Percentiles rank a stretch among this genome's conserved stretches.
Evolutionary conservation across 2,888 invertebrate species (phyloP).

Genomic region (Brenthis daphne): DNA sequence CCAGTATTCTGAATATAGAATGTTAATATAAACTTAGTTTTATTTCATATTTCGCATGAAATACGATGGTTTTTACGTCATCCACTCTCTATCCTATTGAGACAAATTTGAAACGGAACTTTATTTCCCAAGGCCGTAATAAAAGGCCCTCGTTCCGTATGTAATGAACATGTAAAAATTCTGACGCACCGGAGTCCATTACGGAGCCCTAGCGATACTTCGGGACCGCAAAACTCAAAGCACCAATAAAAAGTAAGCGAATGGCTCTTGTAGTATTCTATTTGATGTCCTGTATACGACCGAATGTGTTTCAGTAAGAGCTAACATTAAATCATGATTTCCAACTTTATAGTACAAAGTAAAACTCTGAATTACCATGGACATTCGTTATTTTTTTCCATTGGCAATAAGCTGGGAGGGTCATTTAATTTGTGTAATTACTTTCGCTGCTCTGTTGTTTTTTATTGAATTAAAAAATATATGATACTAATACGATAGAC

Average conservation of each 20-base stretch:
- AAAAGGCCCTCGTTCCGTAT: conserved; percentile 56
- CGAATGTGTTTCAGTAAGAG: conserved; percentile 20
- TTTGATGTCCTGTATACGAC: conserved; percentile 26
- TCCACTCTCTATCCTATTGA: conserved; percentile 22
- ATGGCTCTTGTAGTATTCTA: conserved; percentile 20
- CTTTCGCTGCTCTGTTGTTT: not conserved
- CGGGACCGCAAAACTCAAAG: conserved; percentile 21
- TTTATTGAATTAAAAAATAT: not conserved
- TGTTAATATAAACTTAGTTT: conserved; percentile 28
- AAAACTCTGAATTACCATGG: conserved; percentile 4
- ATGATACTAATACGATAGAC: too few relatives aligned
- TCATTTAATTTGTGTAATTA: not conserved
- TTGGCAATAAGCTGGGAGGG: not conserved
- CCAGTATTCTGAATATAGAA: conserved; percentile 33
- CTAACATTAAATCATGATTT: conserved; percentile 24
- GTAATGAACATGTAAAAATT: conserved; percentile 60
- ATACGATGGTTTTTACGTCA: conserved; percentile 18
- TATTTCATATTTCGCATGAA: conserved; percentile 26
- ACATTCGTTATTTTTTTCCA: not conserved
- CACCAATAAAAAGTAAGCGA: conserved; percentile 22
- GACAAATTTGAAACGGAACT: conserved; percentile 47
- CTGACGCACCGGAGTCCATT: conserved; percentile 27
- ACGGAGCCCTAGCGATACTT: conserved; percentile 10
- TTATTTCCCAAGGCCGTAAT: conserved; percentile 59
- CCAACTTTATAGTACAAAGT: conserved; percentile 16